Conservation (phyloP, 2,113 vertebrate genomes). For the Thalassarche chlororhynchos region DNA sequence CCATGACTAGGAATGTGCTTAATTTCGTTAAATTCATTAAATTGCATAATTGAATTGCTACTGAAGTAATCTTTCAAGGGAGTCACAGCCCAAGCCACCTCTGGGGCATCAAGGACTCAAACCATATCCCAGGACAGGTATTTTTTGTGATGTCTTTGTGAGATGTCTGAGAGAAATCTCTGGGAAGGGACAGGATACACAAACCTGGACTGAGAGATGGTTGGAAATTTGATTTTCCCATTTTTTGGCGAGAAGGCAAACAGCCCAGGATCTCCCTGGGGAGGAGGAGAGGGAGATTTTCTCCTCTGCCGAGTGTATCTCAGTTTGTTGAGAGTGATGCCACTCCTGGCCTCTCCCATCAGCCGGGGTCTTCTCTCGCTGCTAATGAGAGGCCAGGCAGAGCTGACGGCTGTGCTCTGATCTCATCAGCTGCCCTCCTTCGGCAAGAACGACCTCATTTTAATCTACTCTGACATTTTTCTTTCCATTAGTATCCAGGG, state of each 20-base stretch:
- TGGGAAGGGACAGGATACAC: accelerated
- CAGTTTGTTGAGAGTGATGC: not conserved
- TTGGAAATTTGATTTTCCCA: not conserved
- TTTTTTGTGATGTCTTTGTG: not conserved
- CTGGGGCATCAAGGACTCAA: not conserved
- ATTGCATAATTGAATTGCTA: not conserved
- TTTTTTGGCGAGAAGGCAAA: not conserved
- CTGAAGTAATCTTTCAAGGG: not conserved
- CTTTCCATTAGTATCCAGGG: slow-evolving; percentile 32
- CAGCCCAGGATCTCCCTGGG: not conserved
- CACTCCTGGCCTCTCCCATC: not conserved
- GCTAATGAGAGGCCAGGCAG: not conserved
- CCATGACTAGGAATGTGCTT: not conserved
- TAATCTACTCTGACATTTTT: slow-evolving; percentile 44
- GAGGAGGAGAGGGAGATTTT: not conserved
- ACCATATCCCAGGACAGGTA: accelerated
- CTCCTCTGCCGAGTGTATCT: not conserved
- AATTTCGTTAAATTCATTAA: not conserved
- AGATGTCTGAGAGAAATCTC: accelerated
- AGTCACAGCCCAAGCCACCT: not conserved
- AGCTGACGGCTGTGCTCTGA: not conserved
- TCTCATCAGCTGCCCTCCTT: not conserved
- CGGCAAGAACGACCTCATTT: not conserved
- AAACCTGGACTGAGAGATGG: not conserved
- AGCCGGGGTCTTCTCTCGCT: not conserved